Base-by-base conservation (phyloP, 2,113 vertebrate genomes). In the Siphamia tubifer region DNA sequence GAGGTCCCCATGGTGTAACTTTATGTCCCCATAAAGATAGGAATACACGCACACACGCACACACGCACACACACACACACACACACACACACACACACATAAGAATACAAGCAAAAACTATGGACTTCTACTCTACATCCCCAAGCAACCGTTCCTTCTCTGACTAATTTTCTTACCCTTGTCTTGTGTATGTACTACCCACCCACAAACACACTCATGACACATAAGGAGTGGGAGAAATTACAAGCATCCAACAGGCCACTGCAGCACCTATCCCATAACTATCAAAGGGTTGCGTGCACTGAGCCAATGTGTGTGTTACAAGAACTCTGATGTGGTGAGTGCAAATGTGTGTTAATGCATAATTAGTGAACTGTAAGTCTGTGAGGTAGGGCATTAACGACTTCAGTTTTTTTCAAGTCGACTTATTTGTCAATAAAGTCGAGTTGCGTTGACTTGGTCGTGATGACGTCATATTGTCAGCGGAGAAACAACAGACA, bases 291-390 rank as follows among this genome's bases (percentile, higher is more conserved):
- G 11, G 53, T 23, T 42, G 17, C 17, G n/a, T 43, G 47, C 21
- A 6, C 31, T 21, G 23, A 25, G 32, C 19, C 23, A 43, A 27
- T 16, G 61, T 48, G 36, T 57, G 49, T 63, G 69, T 40, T 52
- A 23, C 3, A 16, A 1, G 8, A 48, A 11, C 68, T 69, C 61
- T 76, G 58, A 16, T 20, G 55, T 32, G 12, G 27, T 49, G 48
- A 60, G 65, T 82, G 65, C 42, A 80, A 78, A 70, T 69, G 55
- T 56, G 39, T 27, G 2, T 40, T 65, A 70, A 56, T 45, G 40
- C 19, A 9, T 19, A 61, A 76, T 45, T 65, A 63, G 28, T 44
- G 17, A n/a, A 19, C 16, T 19, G 12, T 10, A 39, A 24, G 24
- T 58, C 1, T 20, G 15, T 16, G n/a, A n/a, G n/a, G n/a, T n/a